These are phyloP conservation scores for Notothenia coriiceps DNA, from an alignment of 2,113 vertebrate genomes.

Conservation along the genomic window DNA sequence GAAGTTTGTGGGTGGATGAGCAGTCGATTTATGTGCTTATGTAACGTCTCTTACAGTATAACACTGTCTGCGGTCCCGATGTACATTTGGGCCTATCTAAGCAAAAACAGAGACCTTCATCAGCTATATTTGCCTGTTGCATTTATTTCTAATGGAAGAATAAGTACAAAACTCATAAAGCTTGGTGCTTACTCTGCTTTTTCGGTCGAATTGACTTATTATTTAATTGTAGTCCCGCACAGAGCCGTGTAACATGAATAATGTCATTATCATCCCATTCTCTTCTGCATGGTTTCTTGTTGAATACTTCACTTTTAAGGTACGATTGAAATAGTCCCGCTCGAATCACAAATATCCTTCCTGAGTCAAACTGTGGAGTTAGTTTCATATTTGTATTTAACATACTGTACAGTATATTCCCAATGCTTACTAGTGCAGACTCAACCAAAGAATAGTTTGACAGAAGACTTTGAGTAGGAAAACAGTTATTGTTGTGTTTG, in stretches of 20 bases:
- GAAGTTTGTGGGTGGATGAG: conserved; percentile 57
- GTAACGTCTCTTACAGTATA: conserved; percentile 45
- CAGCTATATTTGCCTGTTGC: background rate
- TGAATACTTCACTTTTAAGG: conserved; percentile 4
- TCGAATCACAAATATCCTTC: background rate
- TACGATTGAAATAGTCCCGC: background rate
- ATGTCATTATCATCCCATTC: conserved; percentile 30
- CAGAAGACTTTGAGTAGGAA: conserved; percentile 7
- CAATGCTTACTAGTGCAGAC: background rate
- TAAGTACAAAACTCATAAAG: conserved; percentile 27
- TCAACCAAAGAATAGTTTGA: background rate
- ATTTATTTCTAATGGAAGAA: conserved; percentile 27
- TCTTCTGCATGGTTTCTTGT: conserved; percentile 29
- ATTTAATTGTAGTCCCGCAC: conserved; percentile 50
- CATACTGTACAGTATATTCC: background rate
- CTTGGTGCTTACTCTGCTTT: conserved; percentile 42
- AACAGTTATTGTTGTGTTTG: conserved; percentile 41
- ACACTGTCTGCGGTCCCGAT: conserved; percentile 22
- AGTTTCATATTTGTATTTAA: background rate
- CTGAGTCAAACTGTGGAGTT: background rate
- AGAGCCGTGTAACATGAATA: conserved; percentile 24
- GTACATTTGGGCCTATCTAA: conserved; percentile 35
- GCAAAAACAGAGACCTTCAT: conserved; percentile 40
- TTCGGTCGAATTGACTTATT: conserved; percentile 47
- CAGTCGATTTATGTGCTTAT: conserved; percentile 64